These are phyloP conservation scores for Tachina lurida DNA, from an alignment of 2,888 invertebrate genomes.

Conservation along the genomic window DNA sequence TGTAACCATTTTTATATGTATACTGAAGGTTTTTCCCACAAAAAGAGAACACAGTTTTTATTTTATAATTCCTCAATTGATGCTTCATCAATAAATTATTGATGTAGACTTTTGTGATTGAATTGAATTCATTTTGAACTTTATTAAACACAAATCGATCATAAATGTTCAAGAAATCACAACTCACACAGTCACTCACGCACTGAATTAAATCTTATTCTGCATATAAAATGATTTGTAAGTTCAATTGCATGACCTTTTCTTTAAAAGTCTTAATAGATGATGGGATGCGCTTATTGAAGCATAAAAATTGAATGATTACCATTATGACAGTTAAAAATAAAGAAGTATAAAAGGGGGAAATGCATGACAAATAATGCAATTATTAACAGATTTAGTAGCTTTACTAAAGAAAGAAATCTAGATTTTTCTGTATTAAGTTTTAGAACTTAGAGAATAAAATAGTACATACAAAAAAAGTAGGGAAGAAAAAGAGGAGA, in stretches of 20 bases:
- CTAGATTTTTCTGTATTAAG: background rate
- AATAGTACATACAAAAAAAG: no score
- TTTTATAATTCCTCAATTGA: background rate
- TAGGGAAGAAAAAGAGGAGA: no score
- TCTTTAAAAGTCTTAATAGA: constrained; percentile 47
- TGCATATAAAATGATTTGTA: constrained; percentile 42
- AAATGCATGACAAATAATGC: background rate
- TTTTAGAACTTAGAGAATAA: no score
- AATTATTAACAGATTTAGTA: background rate
- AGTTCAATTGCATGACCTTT: constrained; percentile 62
- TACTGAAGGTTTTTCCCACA: background rate
- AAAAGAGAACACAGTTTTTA: background rate
- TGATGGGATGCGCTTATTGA: constrained; percentile 62
- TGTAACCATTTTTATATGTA: background rate
- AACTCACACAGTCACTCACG: background rate
- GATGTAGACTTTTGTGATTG: constrained; percentile 3
- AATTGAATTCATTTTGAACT: constrained; percentile 39
- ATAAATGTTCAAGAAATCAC: constrained; percentile 31
- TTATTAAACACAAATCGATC: constrained; percentile 54
- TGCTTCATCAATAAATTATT: background rate
- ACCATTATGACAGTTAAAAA: constrained; percentile 1
- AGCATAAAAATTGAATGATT: constrained; percentile 66
- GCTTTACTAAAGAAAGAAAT: background rate
- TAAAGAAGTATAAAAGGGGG: background rate
- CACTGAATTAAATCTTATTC: background rate